Conservation (phyloP, 1,140 invertebrate genomes). For the Vanessa atalanta region DNA sequence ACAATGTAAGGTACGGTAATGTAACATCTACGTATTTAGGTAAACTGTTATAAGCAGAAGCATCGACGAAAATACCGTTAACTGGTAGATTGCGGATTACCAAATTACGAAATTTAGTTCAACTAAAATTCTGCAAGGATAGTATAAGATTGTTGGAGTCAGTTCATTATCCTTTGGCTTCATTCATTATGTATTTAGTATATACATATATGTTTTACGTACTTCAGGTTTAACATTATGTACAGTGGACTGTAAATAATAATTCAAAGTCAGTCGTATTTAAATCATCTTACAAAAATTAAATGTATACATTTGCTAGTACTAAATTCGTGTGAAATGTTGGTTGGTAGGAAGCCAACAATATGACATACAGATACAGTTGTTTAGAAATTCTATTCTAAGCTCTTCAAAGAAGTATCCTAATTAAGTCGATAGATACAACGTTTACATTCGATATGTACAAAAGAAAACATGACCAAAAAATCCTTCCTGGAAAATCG, state of each 20-base stretch:
- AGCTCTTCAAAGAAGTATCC: constrained; percentile 20
- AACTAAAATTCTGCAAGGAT: too few relatives aligned
- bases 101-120: neutral
- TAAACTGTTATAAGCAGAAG: constrained; percentile 8
- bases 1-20: constrained; percentile 14
- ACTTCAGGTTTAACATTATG: too few relatives aligned
- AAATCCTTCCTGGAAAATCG: too few relatives aligned
- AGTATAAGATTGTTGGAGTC: too few relatives aligned
- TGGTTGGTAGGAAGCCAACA: constrained; percentile 40
- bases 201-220: too few relatives aligned
- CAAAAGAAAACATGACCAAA: neutral
- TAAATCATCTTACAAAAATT: neutral
- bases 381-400: constrained; percentile 36
- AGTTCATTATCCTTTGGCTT: too few relatives aligned
- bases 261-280: neutral
- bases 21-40: constrained; percentile 1
- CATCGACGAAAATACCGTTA: neutral
- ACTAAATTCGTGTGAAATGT: constrained; percentile 33
- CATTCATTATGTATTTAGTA: too few relatives aligned
- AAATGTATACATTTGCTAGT: constrained; percentile 11
- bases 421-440: neutral
- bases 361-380: constrained; percentile 31
- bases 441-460: constrained; percentile 5
- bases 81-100: neutral
- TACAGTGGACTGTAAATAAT: too few relatives aligned